These are phyloP conservation scores for Chelon auratus DNA, from an alignment of 2,797 vertebrate genomes.

Conservation along the genomic window DNA sequence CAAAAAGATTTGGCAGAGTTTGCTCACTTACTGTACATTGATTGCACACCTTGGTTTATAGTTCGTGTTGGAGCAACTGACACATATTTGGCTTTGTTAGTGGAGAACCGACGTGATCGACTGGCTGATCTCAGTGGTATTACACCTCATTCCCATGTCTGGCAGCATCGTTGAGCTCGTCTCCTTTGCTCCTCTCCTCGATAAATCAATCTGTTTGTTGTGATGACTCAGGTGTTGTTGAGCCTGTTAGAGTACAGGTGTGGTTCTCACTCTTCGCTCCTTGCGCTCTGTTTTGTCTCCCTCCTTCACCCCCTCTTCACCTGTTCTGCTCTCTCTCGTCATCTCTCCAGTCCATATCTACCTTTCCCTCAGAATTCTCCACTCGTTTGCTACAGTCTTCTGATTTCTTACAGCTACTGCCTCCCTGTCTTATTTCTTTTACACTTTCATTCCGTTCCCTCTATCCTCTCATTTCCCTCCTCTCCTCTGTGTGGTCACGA, in stretches of 20 bases:
- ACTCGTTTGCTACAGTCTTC: slow-evolving; percentile 14
- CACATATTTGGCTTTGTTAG: slow-evolving; percentile 25
- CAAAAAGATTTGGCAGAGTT: slow-evolving; percentile 15
- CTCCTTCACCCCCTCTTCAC: slow-evolving; percentile 14
- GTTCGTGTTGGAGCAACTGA: slow-evolving; percentile 7
- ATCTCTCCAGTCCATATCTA: slow-evolving; percentile 35
- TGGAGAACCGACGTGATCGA: slow-evolving; percentile 27
- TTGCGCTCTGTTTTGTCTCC: neutral
- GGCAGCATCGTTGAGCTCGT: slow-evolving; percentile 37
- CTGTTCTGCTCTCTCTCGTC: slow-evolving; percentile 9
- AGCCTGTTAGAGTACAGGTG: slow-evolving; percentile 31
- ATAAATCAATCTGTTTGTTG: slow-evolving; percentile 60
- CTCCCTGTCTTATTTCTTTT: slow-evolving; percentile 32
- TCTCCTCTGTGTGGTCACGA: slow-evolving; percentile 46
- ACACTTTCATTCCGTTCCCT: slow-evolving; percentile 14
- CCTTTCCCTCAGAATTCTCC: slow-evolving; percentile 35
- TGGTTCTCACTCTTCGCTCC: slow-evolving; percentile 7
- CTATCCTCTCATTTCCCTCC: slow-evolving; percentile 15
- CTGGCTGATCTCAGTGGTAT: slow-evolving; percentile 24
- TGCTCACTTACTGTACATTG: slow-evolving; percentile 20
- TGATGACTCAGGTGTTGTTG: slow-evolving; percentile 57
- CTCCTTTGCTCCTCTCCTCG: slow-evolving; percentile 29
- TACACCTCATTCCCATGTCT: slow-evolving; percentile 42
- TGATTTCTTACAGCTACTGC: slow-evolving; percentile 30
- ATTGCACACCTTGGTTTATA: slow-evolving; percentile 13